Percentiles rank a stretch among this genome's conserved stretches.
These are phyloP conservation scores for Hypotaenidia philippensis DNA, from an alignment of 2,797 vertebrate species.

Conservation along the genomic window DNA sequence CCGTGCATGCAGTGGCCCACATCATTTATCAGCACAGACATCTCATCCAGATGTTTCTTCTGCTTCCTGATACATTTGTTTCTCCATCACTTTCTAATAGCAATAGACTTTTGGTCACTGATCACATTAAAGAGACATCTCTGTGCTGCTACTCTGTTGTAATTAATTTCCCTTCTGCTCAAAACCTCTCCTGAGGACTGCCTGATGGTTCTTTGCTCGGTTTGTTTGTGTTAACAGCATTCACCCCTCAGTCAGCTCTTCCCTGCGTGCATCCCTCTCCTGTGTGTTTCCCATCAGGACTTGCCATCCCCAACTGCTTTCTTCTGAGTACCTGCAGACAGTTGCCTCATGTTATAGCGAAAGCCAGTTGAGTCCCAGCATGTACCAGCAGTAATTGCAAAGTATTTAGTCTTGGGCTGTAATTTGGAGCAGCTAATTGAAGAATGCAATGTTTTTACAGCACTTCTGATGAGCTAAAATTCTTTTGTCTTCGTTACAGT, in stretches of 20 bases:
- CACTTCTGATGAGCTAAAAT: background rate
- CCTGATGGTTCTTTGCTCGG: background rate
- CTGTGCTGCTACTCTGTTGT: background rate
- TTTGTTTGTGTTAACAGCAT: background rate
- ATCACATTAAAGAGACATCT: background rate
- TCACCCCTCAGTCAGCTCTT: background rate
- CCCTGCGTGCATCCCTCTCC: rapidly evolving
- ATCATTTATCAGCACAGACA: background rate
- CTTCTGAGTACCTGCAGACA: background rate
- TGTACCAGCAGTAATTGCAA: background rate
- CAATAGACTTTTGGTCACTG: background rate
- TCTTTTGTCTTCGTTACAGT: background rate
- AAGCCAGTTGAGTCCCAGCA: background rate
- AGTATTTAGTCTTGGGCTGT: background rate
- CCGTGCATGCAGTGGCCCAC: rapidly evolving
- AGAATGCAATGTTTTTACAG: background rate
- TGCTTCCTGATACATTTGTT: background rate
- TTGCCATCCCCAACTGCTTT: rapidly evolving
- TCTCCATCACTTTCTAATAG: background rate
- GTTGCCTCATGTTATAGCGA: background rate
- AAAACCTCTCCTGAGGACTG: background rate
- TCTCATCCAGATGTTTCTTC: background rate
- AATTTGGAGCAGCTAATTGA: background rate
- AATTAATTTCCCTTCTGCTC: background rate
- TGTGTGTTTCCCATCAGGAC: background rate